Percentiles rank a stretch among this genome's conserved stretches.
phyloP scores from a whole-genome alignment of 2,888 invertebrate species.

The Aelia acuminata region DNA sequence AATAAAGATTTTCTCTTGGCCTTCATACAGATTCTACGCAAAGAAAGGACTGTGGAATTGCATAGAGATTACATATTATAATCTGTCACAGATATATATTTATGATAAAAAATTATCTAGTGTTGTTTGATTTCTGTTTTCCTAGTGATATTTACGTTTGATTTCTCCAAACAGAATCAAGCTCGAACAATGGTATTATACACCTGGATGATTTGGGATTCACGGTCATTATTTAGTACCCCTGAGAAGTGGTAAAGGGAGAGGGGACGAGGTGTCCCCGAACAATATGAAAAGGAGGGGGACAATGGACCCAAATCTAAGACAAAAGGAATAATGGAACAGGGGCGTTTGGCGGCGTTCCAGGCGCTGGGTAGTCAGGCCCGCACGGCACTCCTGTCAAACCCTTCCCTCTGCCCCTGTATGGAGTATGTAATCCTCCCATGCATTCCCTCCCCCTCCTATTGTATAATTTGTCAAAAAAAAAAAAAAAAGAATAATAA shows the following conservation, averaged over 20 bases:
- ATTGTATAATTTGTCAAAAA: too few species aligned
- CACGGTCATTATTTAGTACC: neutral
- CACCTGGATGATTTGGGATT: neutral
- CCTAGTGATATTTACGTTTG: too few species aligned
- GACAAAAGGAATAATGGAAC: neutral
- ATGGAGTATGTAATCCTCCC: too few species aligned
- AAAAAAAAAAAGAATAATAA: too few species aligned
- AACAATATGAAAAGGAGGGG: neutral
- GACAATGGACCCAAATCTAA: neutral
- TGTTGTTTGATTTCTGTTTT: too few species aligned
- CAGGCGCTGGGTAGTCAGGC: neutral
- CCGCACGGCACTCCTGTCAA: constrained; percentile 20
- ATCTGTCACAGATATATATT: too few species aligned
- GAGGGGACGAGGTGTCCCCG: neutral
- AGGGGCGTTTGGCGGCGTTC: neutral
- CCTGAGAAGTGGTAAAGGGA: neutral
- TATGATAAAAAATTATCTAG: too few species aligned
- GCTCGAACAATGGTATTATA: neutral
- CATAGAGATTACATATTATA: too few species aligned
- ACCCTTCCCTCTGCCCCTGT: neutral
- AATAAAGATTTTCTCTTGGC: too few species aligned
- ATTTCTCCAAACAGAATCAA: neutral
- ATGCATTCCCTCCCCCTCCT: neutral
- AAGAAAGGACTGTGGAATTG: too few species aligned
- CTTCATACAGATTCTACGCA: too few species aligned